These are phyloP conservation scores for Lepidurus apus DNA, from an alignment of 1,140 invertebrate genomes.

Conservation along the genomic window DNA sequence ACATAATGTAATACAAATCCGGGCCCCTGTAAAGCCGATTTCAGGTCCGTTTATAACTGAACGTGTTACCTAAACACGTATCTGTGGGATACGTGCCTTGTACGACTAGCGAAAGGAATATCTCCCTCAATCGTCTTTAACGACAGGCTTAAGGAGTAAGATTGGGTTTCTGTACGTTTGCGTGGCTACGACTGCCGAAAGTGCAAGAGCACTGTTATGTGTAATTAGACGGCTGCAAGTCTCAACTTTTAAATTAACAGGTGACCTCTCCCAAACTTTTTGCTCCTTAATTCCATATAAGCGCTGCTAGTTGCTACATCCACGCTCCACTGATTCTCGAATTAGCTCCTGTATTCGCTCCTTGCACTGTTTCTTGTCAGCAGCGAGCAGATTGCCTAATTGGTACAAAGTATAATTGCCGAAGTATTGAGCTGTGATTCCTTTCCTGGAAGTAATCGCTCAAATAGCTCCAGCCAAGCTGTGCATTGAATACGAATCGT, in stretches of 20 bases:
- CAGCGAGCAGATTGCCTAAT: constrained; percentile 9
- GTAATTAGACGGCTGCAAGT: no score
- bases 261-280: background rate
- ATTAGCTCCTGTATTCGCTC: background rate
- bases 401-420: background rate
- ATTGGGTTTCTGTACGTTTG: background rate
- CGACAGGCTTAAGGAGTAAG: no score
- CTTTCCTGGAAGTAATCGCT: background rate
- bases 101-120: no score
- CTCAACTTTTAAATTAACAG: background rate
- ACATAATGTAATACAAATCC: no score
- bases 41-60: no score
- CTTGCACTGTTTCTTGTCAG: constrained; percentile 13
- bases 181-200: background rate
- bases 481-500: background rate
- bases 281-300: constrained; percentile 19
- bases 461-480: background rate
- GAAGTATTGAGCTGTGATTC: background rate
- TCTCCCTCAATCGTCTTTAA: no score
- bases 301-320: background rate
- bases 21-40: no score
- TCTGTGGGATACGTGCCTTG: no score
- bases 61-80: no score
- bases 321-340: background rate
- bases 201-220: no score